phyloP scores from a whole-genome alignment of 37 sponge, comb jelly and placozoan species.

The Oopsacas minuta region DNA sequence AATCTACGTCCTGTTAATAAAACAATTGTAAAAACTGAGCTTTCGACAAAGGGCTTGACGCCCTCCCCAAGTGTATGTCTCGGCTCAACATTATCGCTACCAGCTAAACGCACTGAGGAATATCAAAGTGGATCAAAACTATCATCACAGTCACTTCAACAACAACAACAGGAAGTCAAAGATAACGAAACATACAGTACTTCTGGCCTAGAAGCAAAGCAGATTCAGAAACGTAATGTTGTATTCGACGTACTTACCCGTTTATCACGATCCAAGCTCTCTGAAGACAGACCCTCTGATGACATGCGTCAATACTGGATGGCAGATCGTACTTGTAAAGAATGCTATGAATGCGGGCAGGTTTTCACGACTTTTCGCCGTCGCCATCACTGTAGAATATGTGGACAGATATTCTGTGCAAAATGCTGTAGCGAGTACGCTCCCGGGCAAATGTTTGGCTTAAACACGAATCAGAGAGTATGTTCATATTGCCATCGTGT shows the following conservation, averaged over 20 bases:
- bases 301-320: slow-evolving; percentile 84
- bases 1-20: background rate
- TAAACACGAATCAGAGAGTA: background rate
- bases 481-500: slow-evolving; percentile 11
- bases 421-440: slow-evolving; percentile 59
- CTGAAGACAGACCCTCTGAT: background rate
- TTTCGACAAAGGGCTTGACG: background rate
- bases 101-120: background rate
- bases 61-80: background rate
- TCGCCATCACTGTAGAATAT: slow-evolving; percentile 82
- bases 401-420: slow-evolving; percentile 88
- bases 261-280: background rate
- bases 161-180: background rate
- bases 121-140: slow-evolving; percentile 14
- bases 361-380: slow-evolving; percentile 55
- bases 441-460: slow-evolving; percentile 27
- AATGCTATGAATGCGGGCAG: slow-evolving; percentile 64
- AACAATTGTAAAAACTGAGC: background rate
- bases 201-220: background rate
- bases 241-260: background rate
- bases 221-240: background rate
- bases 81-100: background rate
- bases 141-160: background rate
- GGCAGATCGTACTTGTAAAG: slow-evolving; percentile 74
- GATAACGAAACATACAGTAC: background rate